Evolutionary conservation across 2,113 vertebrate species (phyloP), one percentile per base, ranked within the genome.

Genomic region (Sceloporus tristichus): DNA sequence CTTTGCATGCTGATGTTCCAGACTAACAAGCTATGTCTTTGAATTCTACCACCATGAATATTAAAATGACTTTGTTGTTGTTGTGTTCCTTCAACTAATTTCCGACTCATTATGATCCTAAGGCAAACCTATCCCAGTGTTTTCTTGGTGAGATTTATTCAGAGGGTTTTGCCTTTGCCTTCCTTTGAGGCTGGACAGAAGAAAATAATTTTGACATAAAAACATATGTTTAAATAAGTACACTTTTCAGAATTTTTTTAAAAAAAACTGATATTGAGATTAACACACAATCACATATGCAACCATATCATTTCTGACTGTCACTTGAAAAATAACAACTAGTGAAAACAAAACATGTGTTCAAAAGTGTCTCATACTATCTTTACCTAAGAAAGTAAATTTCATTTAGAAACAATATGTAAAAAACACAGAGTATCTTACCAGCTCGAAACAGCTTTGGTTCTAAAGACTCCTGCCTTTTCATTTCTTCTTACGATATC

Each of bases 391-490:
- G 19, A 82, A 5, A 19, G 81, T 19, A 4, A 82, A 77, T n/a
- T 86, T 86, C 66, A 84, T 83, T 86, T 77, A 85, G 23, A 83
- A 4, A 79, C 1, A 91, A 73, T 19, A 40, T 80, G 23, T 56
- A 79, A 90, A 88, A 80, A 18, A 40, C 86, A 10, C 85, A 66
- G 68, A 92, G 77, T 53, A 79, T 92, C 97, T 98, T 97, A 99
- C 99, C 98, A 87, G 95, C 98, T 97, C 84, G 98, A 98, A 34
- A 99, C 95, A 25, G 91, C 94, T n/a, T 93, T 96, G 66, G 97
- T 94, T 74, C 97, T 97, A 93, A 99, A 98, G 70, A 95, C 88
- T 56, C 97, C 97, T 0, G 95, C 92, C 79, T 93, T 95, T 91
- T 96, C 93, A 93, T 98, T 99, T 91, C 93, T 98, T 91, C 96